Evolutionary conservation across 2,888 invertebrate genomes (phyloP), one percentile per base, ranked within the genome.

Genomic region (Tetanocera ferruginea): DNA sequence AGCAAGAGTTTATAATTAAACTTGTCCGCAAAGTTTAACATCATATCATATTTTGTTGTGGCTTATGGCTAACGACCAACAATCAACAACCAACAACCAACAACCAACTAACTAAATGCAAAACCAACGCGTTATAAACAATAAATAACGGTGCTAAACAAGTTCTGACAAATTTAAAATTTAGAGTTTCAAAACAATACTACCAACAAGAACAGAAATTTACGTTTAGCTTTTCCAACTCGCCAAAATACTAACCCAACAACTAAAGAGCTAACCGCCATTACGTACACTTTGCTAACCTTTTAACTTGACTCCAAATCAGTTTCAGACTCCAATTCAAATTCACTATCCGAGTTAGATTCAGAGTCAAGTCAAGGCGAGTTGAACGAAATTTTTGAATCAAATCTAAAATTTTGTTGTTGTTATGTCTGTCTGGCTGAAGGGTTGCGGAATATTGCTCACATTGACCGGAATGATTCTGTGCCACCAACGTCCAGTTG

Each of bases 201-300:
- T 34, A 34, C 1, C 71, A 55, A 80, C 82, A 83, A 83, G 84
- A 84, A 85, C 83, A 84, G 84, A 83, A 84, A 84, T 85, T 85
- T 82, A 84, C 31, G 67, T n/a, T 14, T 5, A 49, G 14, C 23
- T 6, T 19, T n/a, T 23, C n/a, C 17, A 6, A 25, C 17, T n/a
- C n/a, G 43, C 25, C 3, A 9, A 60, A 60, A 4, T 6, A 4
- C 57, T 23, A 60, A 9, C 9, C 23, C 25, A 60, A 60, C 25
- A 60, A 60, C 25, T 19, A 60, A 23, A 23, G 19, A 66, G 5
- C 19, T 8, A 66, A 66, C 6, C 66, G 66, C 14, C 49, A 23
- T 69, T 23, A 69, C 69, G 19, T 69, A 19, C 69, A 69, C 69
- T 69, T 69, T 43, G 49, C 49, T 69, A 69, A 49, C 69, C 69